A percentile compares a stretch with the other conserved stretches of the same genome.
Evolutionary conservation across 2,797 vertebrate species (phyloP).

Genomic region (Schizothorax lantsangensis): DNA sequence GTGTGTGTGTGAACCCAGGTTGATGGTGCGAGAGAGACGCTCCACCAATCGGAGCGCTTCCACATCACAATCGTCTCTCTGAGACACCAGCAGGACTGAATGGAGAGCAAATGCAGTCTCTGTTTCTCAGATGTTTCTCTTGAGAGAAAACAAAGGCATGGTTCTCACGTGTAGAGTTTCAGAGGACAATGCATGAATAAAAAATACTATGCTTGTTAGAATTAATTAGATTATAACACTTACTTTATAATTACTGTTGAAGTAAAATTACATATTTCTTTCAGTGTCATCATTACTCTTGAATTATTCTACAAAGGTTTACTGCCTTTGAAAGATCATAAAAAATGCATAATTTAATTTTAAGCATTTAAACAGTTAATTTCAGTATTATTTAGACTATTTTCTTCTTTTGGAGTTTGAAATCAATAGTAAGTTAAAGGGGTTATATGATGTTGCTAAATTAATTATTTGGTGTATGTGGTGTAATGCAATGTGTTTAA

Average conservation of each 20-base stretch:
- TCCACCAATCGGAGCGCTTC: constrained; percentile 4
- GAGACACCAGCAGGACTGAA: background rate
- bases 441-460: background rate
- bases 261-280: background rate
- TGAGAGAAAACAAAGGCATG: background rate
- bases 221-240: background rate
- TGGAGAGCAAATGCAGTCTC: background rate
- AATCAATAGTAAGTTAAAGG: background rate
- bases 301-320: background rate
- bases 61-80: background rate
- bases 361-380: background rate
- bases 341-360: background rate
- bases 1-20: background rate
- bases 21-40: background rate
- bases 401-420: background rate
- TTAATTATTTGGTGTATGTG: background rate
- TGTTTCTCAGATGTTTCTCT: background rate
- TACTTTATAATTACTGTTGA: background rate
- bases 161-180: background rate
- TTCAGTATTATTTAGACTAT: background rate
- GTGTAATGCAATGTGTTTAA: background rate
- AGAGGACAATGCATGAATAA: background rate
- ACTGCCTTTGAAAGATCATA: background rate
- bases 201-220: background rate
- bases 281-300: background rate